phyloP scores from a whole-genome alignment of 2,113 vertebrate genomes.

The Trachemys scripta region DNA sequence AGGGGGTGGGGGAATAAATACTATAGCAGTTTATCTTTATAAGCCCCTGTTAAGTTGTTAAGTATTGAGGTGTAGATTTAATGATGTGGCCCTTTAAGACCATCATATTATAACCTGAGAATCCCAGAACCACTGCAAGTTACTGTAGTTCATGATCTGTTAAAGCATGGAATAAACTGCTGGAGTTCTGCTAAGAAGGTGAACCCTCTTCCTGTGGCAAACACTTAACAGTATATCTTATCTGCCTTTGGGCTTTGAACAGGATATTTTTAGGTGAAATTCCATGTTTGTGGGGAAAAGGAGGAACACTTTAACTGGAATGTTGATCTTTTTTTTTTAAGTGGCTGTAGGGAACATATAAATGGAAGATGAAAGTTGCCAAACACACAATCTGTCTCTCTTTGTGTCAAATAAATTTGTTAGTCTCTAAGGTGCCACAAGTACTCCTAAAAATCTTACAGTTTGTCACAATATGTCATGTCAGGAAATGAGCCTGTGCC shows the following conservation, averaged over 20 bases:
- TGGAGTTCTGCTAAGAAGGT: background rate
- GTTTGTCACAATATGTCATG: background rate
- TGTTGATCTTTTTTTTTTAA: no score
- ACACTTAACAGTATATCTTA: background rate
- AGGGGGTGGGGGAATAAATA: background rate
- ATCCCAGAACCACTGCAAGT: background rate
- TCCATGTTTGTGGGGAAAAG: no score
- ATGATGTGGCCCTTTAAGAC: background rate
- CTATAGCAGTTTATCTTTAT: background rate
- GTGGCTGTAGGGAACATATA: no score
- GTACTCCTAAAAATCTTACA: fast-evolving
- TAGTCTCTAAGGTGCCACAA: no score
- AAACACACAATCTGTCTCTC: fast-evolving
- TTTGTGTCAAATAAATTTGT: no score
- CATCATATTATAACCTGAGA: background rate
- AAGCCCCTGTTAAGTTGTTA: background rate
- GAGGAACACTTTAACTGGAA: no score
- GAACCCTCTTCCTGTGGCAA: background rate
- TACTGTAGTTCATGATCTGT: background rate
- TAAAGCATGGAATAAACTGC: background rate
- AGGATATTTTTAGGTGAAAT: no score
- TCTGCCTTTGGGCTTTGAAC: background rate
- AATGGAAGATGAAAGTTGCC: no score
- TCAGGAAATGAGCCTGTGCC: background rate
- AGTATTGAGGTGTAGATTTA: background rate